Evolutionary conservation across 2,797 vertebrate species (phyloP), one percentile per base, ranked within the genome.

Genomic region (Rhinella marina): DNA sequence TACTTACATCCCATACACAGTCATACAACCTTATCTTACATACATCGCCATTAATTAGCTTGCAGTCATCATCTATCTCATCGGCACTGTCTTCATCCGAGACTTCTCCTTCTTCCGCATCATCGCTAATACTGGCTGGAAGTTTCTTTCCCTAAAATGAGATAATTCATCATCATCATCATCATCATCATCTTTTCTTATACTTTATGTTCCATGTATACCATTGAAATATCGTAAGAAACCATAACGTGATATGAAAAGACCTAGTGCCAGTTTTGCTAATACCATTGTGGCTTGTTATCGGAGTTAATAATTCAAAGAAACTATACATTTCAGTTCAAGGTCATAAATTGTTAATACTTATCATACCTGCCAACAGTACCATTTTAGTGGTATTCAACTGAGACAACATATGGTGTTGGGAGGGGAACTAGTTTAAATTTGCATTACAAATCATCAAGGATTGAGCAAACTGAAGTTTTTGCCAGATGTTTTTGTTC

Each of bases 61-160:
- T 99, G 90, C 97, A 99, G 92, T 99, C 98, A 0, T 99, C 98
- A 3, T 99, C 98, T 27, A 99, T 99, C 93, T 99, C 98, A 2
- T 99, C 98, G 0, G 98, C 98, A 0, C 98, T 99, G 95, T 99
- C 98, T 91, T 99, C 98, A 0, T 99, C 98, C 0, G 98, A 99
- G 88, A 99, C 98, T 48, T 99, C 98, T 0, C 98, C 98, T 90
- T 98, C 98, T 85, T 99, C 98, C 0, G 95, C 97, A 0, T 99
- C 94, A 84, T 98, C 98, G 0, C 98, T 97, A 23, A 99, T 98
- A 93, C 93, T 97, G 72, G 97, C 92, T 1, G 98, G 97, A 54
- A 99, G 97, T 82, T 99, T 99, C 94, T 99, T 99, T 9, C 98
- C 98, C 98, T 99, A 90, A 29, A 87, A 90, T 29, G 82, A 0